Conservation (phyloP, 2,113 vertebrate genomes). For the Euleptes europaea region DNA sequence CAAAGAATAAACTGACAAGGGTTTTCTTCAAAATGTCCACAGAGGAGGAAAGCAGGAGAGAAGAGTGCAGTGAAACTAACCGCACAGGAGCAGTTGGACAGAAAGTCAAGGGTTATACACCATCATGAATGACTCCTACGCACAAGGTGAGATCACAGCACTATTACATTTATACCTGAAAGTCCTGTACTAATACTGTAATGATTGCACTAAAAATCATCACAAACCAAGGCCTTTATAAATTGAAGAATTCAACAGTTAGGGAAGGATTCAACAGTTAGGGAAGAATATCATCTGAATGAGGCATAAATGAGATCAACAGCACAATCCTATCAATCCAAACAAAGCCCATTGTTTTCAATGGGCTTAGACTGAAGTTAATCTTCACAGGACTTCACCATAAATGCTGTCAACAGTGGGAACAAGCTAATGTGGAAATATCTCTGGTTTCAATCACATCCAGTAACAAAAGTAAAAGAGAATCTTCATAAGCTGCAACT, state of each 20-base stretch:
- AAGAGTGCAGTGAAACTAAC: background rate
- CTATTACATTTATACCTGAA: background rate
- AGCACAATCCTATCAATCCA: no score
- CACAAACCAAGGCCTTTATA: background rate
- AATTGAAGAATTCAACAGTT: background rate
- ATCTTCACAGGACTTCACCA: no score
- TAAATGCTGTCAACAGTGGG: background rate
- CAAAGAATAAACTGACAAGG: background rate
- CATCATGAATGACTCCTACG: background rate
- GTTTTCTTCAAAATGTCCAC: background rate
- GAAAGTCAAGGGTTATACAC: background rate
- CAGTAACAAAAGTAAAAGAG: background rate
- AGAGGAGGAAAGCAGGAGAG: background rate
- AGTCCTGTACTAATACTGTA: background rate
- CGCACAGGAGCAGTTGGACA: background rate
- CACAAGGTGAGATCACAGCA: background rate
- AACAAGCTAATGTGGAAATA: background rate
- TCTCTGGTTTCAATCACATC: background rate
- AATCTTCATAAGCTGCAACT: background rate
- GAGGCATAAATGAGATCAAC: background rate
- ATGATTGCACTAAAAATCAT: background rate
- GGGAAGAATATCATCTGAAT: background rate
- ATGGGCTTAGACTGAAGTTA: no score
- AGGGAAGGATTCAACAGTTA: no score
- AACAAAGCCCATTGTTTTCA: no score